These are phyloP conservation scores for Nanger granti DNA, from an alignment of 2,113 vertebrate genomes.

Conservation along the genomic window DNA sequence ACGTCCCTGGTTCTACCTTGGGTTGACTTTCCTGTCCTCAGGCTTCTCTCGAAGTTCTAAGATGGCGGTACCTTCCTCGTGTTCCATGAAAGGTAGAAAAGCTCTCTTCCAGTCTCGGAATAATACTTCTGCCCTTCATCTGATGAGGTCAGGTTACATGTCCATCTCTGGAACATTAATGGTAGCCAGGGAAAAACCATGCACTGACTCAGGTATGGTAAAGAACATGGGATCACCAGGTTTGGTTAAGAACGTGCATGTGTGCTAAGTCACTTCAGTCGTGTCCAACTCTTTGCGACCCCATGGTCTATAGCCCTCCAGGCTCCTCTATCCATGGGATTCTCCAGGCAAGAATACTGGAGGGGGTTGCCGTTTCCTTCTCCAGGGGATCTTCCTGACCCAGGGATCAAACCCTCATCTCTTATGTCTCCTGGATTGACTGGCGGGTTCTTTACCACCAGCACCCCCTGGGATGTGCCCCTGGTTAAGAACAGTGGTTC, in stretches of 20 bases:
- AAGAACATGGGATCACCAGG: neutral
- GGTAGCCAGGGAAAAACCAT: neutral
- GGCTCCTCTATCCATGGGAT: neutral
- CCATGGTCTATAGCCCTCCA: neutral
- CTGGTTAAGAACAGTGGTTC: neutral
- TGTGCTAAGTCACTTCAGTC: neutral
- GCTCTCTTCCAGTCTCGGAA: neutral
- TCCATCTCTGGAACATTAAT: neutral
- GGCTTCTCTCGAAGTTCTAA: neutral
- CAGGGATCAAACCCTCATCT: neutral
- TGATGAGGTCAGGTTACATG: neutral
- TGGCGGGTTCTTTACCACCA: accelerated
- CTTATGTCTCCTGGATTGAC: neutral
- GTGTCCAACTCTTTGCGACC: neutral
- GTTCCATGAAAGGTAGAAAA: neutral
- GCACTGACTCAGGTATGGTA: neutral
- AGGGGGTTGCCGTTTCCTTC: neutral
- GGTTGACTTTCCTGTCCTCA: neutral
- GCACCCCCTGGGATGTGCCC: neutral
- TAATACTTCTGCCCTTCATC: neutral
- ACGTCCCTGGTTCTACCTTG: neutral
- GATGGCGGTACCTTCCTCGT: neutral
- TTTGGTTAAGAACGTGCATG: neutral
- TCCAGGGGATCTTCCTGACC: neutral
- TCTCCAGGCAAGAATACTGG: neutral